phyloP scores from a whole-genome alignment of 2,888 invertebrate species.

The Mimachlamys varia region DNA sequence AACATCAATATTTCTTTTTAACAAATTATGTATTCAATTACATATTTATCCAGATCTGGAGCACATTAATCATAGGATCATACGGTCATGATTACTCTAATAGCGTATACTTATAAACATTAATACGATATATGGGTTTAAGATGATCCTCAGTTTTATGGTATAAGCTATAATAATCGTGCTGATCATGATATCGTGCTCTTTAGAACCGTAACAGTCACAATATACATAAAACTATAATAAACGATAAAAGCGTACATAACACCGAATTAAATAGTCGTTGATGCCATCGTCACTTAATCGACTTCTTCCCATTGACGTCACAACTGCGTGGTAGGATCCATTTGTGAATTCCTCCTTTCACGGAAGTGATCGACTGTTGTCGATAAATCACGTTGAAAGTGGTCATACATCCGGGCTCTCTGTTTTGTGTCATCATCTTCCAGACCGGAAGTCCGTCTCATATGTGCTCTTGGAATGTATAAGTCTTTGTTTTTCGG shows the following conservation, averaged over 20 bases:
- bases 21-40: too few species aligned
- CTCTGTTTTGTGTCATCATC: conserved; percentile 39
- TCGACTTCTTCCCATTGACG: not conserved
- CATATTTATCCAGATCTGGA: too few species aligned
- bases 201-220: too few species aligned
- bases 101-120: too few species aligned
- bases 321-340: conserved; percentile 30
- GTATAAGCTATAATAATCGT: too few species aligned
- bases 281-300: not conserved
- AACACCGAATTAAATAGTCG: not conserved
- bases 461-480: conserved; percentile 64
- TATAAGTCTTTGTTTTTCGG: conserved; percentile 44
- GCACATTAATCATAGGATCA: too few species aligned
- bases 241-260: not conserved
- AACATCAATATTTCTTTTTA: too few species aligned
- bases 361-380: conserved; percentile 48
- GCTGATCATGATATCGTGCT: too few species aligned
- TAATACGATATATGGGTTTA: too few species aligned
- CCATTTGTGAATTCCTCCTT: conserved; percentile 42
- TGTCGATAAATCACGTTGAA: conserved; percentile 48
- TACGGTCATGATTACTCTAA: too few species aligned
- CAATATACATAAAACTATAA: not conserved
- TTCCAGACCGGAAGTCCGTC: conserved; percentile 38
- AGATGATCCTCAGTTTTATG: too few species aligned
- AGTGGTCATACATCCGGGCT: conserved; percentile 48